A percentile compares a stretch with the other conserved stretches of the same genome.
Evolutionary conservation across 2,888 invertebrate genomes (phyloP).

Genomic region (Mythimna impura): DNA sequence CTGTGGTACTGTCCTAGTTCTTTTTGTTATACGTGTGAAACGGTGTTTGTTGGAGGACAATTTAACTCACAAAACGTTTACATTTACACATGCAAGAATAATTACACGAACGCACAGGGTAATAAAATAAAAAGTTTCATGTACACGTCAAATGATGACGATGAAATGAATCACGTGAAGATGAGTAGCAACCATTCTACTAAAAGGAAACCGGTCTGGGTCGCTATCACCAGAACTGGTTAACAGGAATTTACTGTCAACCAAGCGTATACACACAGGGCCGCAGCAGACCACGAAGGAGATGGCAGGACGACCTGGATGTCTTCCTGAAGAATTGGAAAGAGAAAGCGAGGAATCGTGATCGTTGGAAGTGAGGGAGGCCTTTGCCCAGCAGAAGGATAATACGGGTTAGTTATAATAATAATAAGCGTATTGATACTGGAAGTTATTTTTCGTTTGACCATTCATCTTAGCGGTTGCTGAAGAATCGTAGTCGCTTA

Average conservation of each 20-base stretch:
- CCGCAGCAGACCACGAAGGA: no score
- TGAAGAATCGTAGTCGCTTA: no score
- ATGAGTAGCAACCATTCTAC: not conserved
- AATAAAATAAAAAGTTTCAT: no score
- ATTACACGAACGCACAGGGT: not conserved
- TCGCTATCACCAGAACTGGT: not conserved
- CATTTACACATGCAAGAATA: constrained; percentile 5
- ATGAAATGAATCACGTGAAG: not conserved
- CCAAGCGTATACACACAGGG: no score
- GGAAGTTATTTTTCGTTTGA: not conserved
- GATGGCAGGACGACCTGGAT: no score
- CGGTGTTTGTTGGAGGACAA: constrained; percentile 32
- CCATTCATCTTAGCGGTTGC: not conserved
- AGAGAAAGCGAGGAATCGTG: no score
- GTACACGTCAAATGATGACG: no score
- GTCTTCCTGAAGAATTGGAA: no score
- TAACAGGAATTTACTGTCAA: not conserved
- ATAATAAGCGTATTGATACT: not conserved
- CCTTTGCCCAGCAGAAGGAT: no score
- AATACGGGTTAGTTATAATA: no score
- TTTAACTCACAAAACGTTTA: constrained; percentile 13
- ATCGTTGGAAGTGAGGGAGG: no score
- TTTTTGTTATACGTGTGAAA: constrained; percentile 35
- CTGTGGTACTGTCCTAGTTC: constrained; percentile 45
- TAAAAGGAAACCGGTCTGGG: not conserved